phyloP scores from a whole-genome alignment of 2,888 invertebrate species.

The Ceraclea dissimilis region DNA sequence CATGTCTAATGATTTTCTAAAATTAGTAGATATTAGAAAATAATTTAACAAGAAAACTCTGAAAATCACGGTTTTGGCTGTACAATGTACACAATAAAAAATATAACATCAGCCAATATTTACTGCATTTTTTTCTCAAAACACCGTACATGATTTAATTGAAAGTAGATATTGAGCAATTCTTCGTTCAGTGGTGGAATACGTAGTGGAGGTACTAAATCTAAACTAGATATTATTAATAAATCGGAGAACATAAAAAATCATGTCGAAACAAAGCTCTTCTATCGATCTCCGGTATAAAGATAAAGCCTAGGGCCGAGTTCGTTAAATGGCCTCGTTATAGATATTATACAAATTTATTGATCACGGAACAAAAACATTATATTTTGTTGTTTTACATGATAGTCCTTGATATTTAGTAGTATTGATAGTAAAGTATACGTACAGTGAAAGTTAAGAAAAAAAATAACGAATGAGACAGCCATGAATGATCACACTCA shows the following conservation, averaged over 20 bases:
- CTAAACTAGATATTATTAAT: not conserved
- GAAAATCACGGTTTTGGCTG: too few relatives aligned
- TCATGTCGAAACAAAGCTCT: slow-evolving; percentile 1
- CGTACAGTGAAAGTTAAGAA: slow-evolving; percentile 3
- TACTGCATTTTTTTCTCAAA: too few relatives aligned
- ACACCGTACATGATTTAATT: too few relatives aligned
- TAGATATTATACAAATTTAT: slow-evolving; percentile 4
- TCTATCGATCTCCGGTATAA: not conserved
- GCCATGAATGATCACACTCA: not conserved
- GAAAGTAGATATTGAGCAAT: not conserved
- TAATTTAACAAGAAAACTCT: too few relatives aligned
- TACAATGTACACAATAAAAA: too few relatives aligned
- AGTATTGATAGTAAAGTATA: not conserved
- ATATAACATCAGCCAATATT: too few relatives aligned
- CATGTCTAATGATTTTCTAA: too few relatives aligned
- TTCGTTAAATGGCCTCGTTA: slow-evolving; percentile 1
- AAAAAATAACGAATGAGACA: not conserved
- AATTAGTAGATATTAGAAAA: too few relatives aligned
- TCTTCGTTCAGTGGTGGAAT: not conserved
- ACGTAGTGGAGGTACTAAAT: not conserved
- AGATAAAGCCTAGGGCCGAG: not conserved
- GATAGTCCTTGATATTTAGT: slow-evolving; percentile 1
- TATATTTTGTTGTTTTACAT: not conserved
- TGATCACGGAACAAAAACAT: not conserved
- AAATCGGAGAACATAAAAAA: not conserved